Percentiles rank a stretch among this genome's conserved stretches.
phyloP scores from a whole-genome alignment of 2,888 invertebrate genomes.

The Pollenia griseotomentosa region DNA sequence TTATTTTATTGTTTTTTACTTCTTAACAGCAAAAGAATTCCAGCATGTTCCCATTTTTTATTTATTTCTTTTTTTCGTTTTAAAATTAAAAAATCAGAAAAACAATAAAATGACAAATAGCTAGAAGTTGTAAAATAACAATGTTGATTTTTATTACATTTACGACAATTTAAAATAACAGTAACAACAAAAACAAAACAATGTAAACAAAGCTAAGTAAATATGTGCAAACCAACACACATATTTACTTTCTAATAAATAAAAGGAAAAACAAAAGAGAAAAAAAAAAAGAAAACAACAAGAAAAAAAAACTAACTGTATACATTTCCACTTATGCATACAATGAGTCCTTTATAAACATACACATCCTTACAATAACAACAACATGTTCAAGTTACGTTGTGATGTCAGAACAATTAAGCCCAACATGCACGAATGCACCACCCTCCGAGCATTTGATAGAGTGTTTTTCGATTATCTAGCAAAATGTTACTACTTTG shows the following conservation, averaged over 20 bases:
- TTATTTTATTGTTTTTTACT: too few species aligned
- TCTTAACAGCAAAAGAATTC: too few species aligned
- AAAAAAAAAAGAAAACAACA: not conserved
- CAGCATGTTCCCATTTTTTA: too few species aligned
- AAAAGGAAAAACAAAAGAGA: not conserved
- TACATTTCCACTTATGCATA: slow-evolving; percentile 30
- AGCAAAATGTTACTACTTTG: too few species aligned
- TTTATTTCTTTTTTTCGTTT: not conserved
- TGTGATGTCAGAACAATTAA: not conserved
- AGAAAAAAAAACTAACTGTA: slow-evolving; percentile 18
- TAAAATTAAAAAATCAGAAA: not conserved
- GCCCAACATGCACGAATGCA: not conserved
- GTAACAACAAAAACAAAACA: slow-evolving; percentile 7
- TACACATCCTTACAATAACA: not conserved
- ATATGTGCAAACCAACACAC: not conserved
- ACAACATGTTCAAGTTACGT: not conserved
- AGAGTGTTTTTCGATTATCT: too few species aligned
- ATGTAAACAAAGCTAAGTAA: slow-evolving; percentile 19
- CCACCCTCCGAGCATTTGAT: too few species aligned
- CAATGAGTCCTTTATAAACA: not conserved
- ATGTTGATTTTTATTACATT: slow-evolving; percentile 59
- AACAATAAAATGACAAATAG: slow-evolving; percentile 55
- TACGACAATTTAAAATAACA: slow-evolving; percentile 11
- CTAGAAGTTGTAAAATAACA: slow-evolving; percentile 65
- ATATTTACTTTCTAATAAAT: not conserved